These are phyloP conservation scores for Zoanthus sociatus DNA, from an alignment of 92 coral and sea anemone genomes.

Conservation along the genomic window DNA sequence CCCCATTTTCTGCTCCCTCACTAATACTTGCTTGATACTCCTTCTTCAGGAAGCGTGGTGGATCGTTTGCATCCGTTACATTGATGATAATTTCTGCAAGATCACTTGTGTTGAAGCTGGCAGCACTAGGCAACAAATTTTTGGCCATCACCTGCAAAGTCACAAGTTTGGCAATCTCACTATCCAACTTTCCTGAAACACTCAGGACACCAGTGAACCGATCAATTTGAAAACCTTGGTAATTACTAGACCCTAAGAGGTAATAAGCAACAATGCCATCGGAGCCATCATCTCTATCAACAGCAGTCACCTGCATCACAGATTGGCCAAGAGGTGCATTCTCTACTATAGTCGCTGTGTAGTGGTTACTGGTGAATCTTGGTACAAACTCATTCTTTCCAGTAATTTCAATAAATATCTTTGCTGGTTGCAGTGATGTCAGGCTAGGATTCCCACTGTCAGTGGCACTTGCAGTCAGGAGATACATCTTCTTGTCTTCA, in stretches of 20 bases:
- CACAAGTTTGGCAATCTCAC: conserved; percentile 76
- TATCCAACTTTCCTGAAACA: conserved; percentile 84
- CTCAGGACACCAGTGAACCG: conserved; percentile 78
- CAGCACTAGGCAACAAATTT: conserved; percentile 80
- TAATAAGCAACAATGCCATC: conserved; percentile 87
- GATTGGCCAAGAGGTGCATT: conserved; percentile 83
- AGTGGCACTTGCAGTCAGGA: conserved; percentile 76
- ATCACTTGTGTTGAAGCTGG: conserved; percentile 82
- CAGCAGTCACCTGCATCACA: conserved; percentile 85
- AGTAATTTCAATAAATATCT: conserved; percentile 69
- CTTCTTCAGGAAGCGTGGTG: conserved; percentile 83
- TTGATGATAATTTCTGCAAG: conserved; percentile 78
- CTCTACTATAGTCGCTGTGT: conserved; percentile 82
- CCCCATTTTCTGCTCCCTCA: conserved; percentile 73
- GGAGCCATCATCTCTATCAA: conserved; percentile 86
- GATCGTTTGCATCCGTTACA: conserved; percentile 93
- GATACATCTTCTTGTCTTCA: conserved; percentile 66
- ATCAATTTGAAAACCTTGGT: conserved; percentile 81
- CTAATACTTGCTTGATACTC: conserved; percentile 62
- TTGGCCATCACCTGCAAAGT: conserved; percentile 83
- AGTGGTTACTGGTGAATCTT: conserved; percentile 68
- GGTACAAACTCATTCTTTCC: conserved; percentile 90
- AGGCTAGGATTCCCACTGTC: conserved; percentile 82
- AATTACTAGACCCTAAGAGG: conserved; percentile 77
- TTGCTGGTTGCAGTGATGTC: conserved; percentile 71